phyloP scores from a whole-genome alignment of 1,140 invertebrate species.

The Camponotus floridanus region DNA sequence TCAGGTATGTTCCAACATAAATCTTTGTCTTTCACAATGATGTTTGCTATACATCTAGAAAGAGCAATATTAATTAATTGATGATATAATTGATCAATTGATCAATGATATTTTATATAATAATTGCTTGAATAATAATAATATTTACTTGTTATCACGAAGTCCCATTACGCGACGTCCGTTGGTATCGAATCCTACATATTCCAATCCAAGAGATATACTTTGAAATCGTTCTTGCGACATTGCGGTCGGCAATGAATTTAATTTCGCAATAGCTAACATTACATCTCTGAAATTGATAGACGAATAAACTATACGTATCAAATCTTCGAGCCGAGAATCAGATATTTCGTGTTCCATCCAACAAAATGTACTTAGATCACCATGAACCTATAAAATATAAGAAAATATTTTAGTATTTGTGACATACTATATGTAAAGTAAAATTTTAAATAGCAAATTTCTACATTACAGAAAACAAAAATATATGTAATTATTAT shows the following conservation, averaged over 20 bases:
- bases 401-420: background rate
- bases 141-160: background rate
- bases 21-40: constrained; percentile 87
- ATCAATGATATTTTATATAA: background rate
- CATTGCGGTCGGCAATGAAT: constrained; percentile 86
- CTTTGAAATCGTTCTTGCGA: constrained; percentile 85
- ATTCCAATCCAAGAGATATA: constrained; percentile 1
- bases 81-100: too few relatives aligned
- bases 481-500: background rate
- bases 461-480: background rate
- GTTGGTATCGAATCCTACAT: background rate
- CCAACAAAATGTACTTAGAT: constrained; percentile 95
- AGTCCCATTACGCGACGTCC: constrained; percentile 15
- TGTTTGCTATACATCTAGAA: constrained; percentile 87
- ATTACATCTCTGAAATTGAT: constrained; percentile 91
- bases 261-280: constrained; percentile 91
- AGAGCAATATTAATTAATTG: background rate
- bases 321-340: constrained; percentile 80
- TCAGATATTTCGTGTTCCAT: constrained; percentile 88
- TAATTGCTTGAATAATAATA: background rate
- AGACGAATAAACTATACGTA: constrained; percentile 88
- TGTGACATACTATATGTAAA: background rate
- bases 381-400: constrained; percentile 88
- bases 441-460: background rate
- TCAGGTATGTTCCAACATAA: constrained; percentile 93